Base-by-base conservation (phyloP, 2,113 vertebrate species). In the Clinocottus analis region DNA sequence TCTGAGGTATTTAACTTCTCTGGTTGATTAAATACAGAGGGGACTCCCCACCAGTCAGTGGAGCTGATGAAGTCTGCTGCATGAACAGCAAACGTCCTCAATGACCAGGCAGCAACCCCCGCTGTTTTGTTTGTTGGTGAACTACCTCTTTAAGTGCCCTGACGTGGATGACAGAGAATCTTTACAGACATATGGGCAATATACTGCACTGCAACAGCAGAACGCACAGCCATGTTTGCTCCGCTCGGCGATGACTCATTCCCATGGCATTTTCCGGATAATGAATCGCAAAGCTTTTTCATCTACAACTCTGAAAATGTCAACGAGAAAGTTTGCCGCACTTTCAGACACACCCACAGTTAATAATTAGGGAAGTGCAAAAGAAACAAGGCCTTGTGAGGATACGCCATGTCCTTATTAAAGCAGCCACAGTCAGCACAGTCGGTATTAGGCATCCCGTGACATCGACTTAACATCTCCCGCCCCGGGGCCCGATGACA, bases 281-380 rank as follows among this genome's bases (percentile, higher is more conserved):
- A 86, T 87, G 66, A 77, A 79, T 82, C 82, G 70, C 78, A 67
- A 79, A 82, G 69, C 77, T 51, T 70, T 89, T 87, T 63, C 53
- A 77, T 79, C 74, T 66, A 66, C 3, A 82, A 78, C 77, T 85
- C 77, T 68, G 43, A 61, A 90, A 88, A 93, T 88, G 90, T 89
- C 85, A 91, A 64, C 80, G 45, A 58, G 12, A 82, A 88, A 83
- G 51, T 86, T 81, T 87, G 59, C 75, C 47, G 29, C 68, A 70
- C 75, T 83, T 77, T 53, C 75, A 77, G 63, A 86, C 68, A 77
- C 53, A 60, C 74, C 69, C 74, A 82, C 25, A 35, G 74, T 82
- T 90, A 88, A 87, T 75, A 85, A 87, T 89, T 72, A 84, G 61
- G 25, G 19, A 51, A 33, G 72, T 16, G 72, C 16, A n/a, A 27